A percentile compares a stretch with the other conserved stretches of the same genome.
Evolutionary conservation across 2,113 vertebrate species (phyloP).

Genomic region (Nyctereutes procyonoides): DNA sequence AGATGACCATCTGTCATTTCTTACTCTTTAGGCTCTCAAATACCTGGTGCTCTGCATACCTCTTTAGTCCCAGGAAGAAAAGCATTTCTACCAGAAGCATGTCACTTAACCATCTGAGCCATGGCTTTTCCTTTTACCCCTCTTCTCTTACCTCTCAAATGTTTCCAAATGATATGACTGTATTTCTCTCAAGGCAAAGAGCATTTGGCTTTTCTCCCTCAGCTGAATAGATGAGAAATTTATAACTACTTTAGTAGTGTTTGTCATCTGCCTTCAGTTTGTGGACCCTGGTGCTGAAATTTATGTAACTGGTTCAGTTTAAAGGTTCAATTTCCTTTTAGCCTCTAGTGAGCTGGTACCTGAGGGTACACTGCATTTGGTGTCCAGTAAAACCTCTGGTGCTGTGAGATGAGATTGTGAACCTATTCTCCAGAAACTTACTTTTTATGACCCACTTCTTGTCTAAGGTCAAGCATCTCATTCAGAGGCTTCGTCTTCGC

Average conservation of each 20-base stretch:
- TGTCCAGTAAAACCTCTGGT: conserved; percentile 57
- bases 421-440: conserved; percentile 56
- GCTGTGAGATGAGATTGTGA: neutral
- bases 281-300: conserved; percentile 34
- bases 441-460: conserved; percentile 13
- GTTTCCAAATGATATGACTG: neutral
- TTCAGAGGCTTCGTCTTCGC: conserved; percentile 8
- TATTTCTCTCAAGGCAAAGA: conserved; percentile 56
- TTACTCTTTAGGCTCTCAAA: neutral
- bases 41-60: neutral
- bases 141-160: neutral
- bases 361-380: conserved; percentile 33
- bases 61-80: neutral
- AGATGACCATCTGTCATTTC: neutral
- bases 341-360: conserved; percentile 18
- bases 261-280: conserved; percentile 61
- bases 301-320: conserved; percentile 25
- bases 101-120: conserved; percentile 7
- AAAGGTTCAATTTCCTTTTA: conserved; percentile 53
- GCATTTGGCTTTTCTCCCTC: neutral
- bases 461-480: conserved; percentile 34
- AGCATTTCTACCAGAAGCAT: neutral
- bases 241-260: conserved; percentile 21
- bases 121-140: neutral
- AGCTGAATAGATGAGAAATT: conserved; percentile 36